Evolutionary conservation across 2,797 vertebrate species (phyloP).

Genomic region (Babyrousa celebensis): DNA sequence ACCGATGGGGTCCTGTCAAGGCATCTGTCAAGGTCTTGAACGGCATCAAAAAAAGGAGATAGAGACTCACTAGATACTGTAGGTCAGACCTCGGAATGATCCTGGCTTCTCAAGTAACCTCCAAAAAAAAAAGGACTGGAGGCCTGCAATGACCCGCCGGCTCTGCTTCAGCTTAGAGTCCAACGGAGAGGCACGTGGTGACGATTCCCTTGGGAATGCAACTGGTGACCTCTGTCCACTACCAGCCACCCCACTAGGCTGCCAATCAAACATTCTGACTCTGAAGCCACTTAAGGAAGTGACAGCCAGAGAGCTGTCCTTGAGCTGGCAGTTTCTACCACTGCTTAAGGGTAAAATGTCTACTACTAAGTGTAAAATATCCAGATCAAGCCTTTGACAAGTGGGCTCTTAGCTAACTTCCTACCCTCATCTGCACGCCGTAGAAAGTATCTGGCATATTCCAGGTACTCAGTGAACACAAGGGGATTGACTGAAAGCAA

Average conservation of each 20-base stretch:
- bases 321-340: background rate
- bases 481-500: background rate
- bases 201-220: background rate
- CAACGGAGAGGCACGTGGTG: accelerated
- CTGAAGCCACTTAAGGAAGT: background rate
- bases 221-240: background rate
- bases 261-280: background rate
- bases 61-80: background rate
- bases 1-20: background rate
- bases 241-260: background rate
- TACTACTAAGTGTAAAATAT: background rate
- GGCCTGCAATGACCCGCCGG: background rate
- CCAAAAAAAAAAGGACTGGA: background rate
- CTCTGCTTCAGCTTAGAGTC: background rate
- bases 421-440: background rate
- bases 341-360: background rate
- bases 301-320: background rate
- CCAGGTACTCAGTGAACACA: background rate
- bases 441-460: background rate
- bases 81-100: background rate
- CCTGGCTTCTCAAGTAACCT: slow-evolving; percentile 9
- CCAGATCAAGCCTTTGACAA: background rate
- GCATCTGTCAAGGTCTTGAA: background rate
- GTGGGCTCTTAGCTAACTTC: background rate
- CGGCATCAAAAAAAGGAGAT: background rate